phyloP scores from a whole-genome alignment of 2,888 invertebrate species.

The Andrena praecox region DNA sequence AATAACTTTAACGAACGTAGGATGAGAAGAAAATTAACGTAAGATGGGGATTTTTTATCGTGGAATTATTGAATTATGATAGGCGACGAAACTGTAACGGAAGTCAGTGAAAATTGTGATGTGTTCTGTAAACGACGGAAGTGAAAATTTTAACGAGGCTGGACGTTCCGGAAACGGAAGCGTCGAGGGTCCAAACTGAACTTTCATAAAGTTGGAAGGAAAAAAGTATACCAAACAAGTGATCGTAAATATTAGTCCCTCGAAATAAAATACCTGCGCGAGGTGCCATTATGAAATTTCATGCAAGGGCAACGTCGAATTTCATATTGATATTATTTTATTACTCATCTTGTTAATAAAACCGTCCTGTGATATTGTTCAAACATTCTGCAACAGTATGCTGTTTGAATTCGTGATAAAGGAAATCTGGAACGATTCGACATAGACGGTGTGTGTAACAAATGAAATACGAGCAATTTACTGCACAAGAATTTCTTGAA shows the following conservation, averaged over 20 bases:
- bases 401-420: not conserved
- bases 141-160: constrained; percentile 15
- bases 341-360: not conserved
- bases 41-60: not conserved
- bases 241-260: constrained; percentile 2
- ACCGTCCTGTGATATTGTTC: too few species aligned
- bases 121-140: constrained; percentile 4
- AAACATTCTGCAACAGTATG: not conserved
- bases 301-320: not conserved
- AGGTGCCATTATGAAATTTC: not conserved
- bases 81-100: not conserved
- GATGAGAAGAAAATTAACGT: not conserved
- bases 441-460: not conserved
- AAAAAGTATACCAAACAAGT: not conserved
- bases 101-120: constrained; percentile 12
- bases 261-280: not conserved
- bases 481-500: constrained; percentile 8
- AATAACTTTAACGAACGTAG: too few species aligned
- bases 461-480: constrained; percentile 35
- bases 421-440: constrained; percentile 17
- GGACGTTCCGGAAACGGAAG: constrained; percentile 5
- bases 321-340: not conserved
- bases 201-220: not conserved
- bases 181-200: not conserved
- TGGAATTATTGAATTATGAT: not conserved